Percentiles rank a stretch among this genome's conserved stretches.
These are phyloP conservation scores for Tetramorium simillimum DNA, from an alignment of 1,140 invertebrate species.

Conservation along the genomic window DNA sequence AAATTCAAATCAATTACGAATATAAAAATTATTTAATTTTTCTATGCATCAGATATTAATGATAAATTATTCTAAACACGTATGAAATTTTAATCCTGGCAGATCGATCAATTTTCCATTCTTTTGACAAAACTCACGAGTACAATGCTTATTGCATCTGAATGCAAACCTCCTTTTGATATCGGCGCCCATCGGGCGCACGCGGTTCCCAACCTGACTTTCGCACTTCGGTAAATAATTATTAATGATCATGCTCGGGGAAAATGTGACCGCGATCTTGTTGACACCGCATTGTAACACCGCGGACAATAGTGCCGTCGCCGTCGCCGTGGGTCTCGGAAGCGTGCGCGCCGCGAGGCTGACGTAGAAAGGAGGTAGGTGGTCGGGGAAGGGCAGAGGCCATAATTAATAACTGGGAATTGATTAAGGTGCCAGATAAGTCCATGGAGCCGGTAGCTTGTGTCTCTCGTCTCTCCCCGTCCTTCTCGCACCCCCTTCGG, in stretches of 20 bases:
- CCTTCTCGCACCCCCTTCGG: slow-evolving; percentile 34
- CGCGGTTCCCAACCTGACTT: slow-evolving; percentile 29
- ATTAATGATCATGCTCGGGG: slow-evolving; percentile 79
- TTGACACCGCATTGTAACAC: slow-evolving; percentile 82
- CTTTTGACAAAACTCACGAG: neutral
- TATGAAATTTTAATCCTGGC: neutral
- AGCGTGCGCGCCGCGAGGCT: slow-evolving; percentile 59
- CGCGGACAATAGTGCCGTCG: slow-evolving; percentile 78
- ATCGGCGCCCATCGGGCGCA: neutral
- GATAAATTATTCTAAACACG: neutral
- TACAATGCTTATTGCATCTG: neutral
- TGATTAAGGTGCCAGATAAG: slow-evolving; percentile 85
- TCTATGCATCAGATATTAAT: neutral
- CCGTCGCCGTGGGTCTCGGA: slow-evolving; percentile 62
- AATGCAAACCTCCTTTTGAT: neutral
- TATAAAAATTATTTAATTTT: neutral
- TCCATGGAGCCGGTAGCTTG: slow-evolving; percentile 73
- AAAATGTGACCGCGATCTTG: slow-evolving; percentile 80
- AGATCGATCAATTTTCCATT: slow-evolving; percentile 2
- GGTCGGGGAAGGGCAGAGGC: slow-evolving; percentile 62
- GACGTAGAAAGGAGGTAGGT: slow-evolving; percentile 45
- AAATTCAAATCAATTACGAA: neutral
- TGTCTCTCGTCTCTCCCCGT: slow-evolving; percentile 62
- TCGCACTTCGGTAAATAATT: slow-evolving; percentile 79
- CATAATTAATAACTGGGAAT: slow-evolving; percentile 85